Base-by-base conservation (phyloP, 1,140 invertebrate genomes). In the Augochlora pura region DNA sequence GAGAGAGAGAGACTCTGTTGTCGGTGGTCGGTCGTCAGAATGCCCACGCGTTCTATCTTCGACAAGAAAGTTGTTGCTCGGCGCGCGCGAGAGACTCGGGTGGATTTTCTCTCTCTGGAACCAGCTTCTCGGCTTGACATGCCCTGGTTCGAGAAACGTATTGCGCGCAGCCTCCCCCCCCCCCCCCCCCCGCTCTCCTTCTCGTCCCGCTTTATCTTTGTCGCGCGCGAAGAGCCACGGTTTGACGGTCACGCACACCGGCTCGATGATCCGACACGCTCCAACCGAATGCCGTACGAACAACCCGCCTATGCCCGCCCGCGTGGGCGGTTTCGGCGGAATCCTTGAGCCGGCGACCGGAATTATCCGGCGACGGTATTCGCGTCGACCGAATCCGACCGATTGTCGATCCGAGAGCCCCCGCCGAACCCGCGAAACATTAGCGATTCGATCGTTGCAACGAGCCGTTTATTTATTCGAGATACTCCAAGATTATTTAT, bases 31-130 rank as follows among this genome's bases (percentile, higher is more conserved):
- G 46, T 42, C 63, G 21, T n/a, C 32, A 52, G 63, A 16, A 52
- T 69, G 46, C 54, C 78, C 65, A 64, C 57, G 73, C 73, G 72
- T 62, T 71, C 59, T 75, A 78, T 65, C 76, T 60, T 68, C 66
- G 81, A 81, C 83, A 88, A 87, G 85, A 87, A 87, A 86, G 82
- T 86, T 87, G 82, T n/a, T n/a, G n/a, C n/a, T n/a, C 82, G 81
- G 60, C 81, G 63, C 78, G n/a, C 57, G 68, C 57, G 38, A 2
- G 63, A 76, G 74, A 79, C 59, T 66, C 64, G 7, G 69, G 27
- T 10, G 49, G 70, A 80, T 85, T 85, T 85, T 85, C 83, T 77
- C 81, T 68, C 32, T 68, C 32, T 2, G 23, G 27, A 60, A 60
- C 68, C 63, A 23, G 72, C 46, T 72, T 49, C 66, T 60, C n/a